Base-by-base conservation (phyloP, 64 coral and sea anemone species). In the Acropora tenuis region DNA sequence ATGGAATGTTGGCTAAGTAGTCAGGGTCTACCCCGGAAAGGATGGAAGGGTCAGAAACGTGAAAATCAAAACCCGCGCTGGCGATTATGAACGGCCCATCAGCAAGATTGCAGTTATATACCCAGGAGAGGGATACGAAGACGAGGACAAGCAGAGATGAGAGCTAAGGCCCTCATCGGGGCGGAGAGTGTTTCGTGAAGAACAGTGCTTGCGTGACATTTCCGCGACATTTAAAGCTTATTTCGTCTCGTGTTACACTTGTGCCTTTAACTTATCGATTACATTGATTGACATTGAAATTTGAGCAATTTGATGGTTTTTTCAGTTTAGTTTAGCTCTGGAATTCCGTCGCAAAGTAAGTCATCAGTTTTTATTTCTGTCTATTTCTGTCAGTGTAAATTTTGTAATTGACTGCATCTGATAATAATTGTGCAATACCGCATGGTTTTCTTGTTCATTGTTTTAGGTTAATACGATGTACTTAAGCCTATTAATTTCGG, bases 31-130 rank as follows among this genome's bases (percentile, higher is more conserved):
- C 59, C 59, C 59, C 59, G 59, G 59, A 63, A 63, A 63, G 59
- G 59, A 63, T 63, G 59, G 59, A 63, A 63, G 12, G 59, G 3
- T 63, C 59, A 63, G 59, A 1, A 82, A 58, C 80, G 80, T 82
- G 9, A 15, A 53, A 16, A 0, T 82, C 16, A 82, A 41, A 55
- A 82, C 80, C 9, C 50, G 12, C 11, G 3, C 50, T 53, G 80
- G 49, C 12, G 41, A 17, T 1, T 82, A 53, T 58, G 59, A 57
- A 17, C 12, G 50, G n/a, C 80, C 80, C 40, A 41, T 57, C 50
- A 82, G 12, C 15, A 82, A 82, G 47, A 17, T 82, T 57, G 80
- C 80, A 59, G 80, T 82, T 50, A 82, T 82, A 49, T 53, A 53
- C 50, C 80, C 80, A 82, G 46, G 52, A 82, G 80, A 82, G 17